phyloP scores from a whole-genome alignment of 2,797 vertebrate species.

The Xiphorhynchus erythropygius region DNA sequence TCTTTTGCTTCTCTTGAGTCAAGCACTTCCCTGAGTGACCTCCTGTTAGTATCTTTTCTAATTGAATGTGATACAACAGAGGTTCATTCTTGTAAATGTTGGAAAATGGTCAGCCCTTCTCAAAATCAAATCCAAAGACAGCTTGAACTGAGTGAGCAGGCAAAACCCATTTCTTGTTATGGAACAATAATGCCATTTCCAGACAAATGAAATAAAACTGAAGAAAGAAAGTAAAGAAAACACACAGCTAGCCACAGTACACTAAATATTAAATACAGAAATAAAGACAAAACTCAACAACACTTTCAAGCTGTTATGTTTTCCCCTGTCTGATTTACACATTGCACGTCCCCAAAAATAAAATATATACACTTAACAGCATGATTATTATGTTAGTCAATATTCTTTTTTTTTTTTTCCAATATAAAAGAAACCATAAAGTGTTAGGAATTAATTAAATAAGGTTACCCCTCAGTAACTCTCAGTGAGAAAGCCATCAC shows the following conservation, averaged over 20 bases:
- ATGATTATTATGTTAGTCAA: neutral
- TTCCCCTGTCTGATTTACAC: neutral
- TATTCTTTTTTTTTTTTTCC: neutral
- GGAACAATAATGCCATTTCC: neutral
- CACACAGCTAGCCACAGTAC: neutral
- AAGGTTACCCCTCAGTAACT: neutral
- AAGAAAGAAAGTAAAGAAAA: constrained; percentile 17
- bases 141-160: neutral
- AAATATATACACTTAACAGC: neutral
- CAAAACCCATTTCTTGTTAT: neutral
- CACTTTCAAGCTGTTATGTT: neutral
- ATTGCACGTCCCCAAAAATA: neutral
- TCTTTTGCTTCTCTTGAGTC: neutral
- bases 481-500: neutral
- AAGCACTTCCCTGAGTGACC: neutral
- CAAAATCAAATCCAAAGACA: neutral
- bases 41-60: neutral
- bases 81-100: neutral
- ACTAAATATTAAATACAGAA: neutral
- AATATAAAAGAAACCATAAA: neutral
- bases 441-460: neutral
- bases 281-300: neutral
- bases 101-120: neutral
- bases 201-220: neutral
- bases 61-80: neutral